Evolutionary conservation across 2,113 vertebrate species (phyloP).

Genomic region (Forbesichthys agassizii): DNA sequence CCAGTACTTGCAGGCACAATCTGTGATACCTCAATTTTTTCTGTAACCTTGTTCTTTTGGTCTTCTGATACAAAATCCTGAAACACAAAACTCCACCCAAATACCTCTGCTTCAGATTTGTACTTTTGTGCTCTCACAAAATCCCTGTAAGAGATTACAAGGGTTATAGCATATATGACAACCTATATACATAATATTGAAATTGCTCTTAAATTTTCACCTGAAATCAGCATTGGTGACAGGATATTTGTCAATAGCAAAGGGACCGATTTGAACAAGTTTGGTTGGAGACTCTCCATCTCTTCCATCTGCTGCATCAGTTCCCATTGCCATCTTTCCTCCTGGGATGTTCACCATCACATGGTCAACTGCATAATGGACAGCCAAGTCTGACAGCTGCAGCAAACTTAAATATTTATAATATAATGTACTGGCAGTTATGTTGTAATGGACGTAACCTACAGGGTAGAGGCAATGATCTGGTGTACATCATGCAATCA

Average conservation of each 20-base stretch:
- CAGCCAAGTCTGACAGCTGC: neutral
- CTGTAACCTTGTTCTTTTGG: conserved; percentile 85
- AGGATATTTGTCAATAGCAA: conserved; percentile 83
- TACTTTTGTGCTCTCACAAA: conserved; percentile 89
- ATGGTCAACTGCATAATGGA: conserved; percentile 38
- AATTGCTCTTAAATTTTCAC: conserved; percentile 58
- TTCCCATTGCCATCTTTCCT: conserved; percentile 83
- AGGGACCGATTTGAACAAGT: conserved; percentile 76
- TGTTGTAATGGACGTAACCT: no score
- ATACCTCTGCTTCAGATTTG: conserved; percentile 89
- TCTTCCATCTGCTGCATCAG: conserved; percentile 70
- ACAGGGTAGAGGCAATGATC: no score
- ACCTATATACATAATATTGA: accelerated
- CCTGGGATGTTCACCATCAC: conserved; percentile 79
- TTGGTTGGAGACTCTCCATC: conserved; percentile 78
- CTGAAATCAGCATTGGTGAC: conserved; percentile 90
- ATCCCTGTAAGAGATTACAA: conserved; percentile 73
- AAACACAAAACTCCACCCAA: conserved; percentile 98
- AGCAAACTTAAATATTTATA: neutral
- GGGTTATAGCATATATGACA: neutral
- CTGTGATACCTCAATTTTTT: conserved; percentile 84
- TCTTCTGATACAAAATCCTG: conserved; percentile 90
- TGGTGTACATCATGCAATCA: neutral
- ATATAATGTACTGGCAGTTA: no score
- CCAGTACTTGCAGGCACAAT: neutral